phyloP scores from a whole-genome alignment of 2,888 invertebrate genomes.

The Rotaria sp. region DNA sequence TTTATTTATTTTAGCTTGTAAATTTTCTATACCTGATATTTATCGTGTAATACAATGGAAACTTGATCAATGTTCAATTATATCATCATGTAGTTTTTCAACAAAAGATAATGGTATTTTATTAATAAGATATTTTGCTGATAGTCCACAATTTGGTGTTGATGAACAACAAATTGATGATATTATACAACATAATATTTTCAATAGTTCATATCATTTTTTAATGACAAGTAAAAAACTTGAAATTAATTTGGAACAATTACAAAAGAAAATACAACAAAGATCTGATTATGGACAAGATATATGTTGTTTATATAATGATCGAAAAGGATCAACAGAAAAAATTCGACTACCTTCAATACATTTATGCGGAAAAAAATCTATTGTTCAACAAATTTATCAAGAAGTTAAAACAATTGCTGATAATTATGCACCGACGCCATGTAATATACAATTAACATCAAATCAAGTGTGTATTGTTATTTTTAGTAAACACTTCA shows the following conservation, averaged over 20 bases:
- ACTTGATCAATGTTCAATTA: not conserved
- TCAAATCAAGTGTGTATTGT: not conserved
- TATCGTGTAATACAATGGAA: not conserved
- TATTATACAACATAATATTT: not conserved
- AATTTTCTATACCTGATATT: not conserved
- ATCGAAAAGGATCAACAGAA: not conserved
- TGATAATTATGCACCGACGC: not conserved
- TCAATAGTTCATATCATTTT: not conserved
- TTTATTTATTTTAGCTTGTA: not conserved
- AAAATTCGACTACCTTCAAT: not conserved
- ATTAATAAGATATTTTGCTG: not conserved
- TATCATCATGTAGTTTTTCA: not conserved
- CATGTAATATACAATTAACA: not conserved
- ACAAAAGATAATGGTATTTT: not conserved
- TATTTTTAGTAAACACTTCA: too few species aligned
- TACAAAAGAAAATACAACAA: not conserved
- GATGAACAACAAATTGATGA: not conserved
- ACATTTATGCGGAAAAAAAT: not conserved
- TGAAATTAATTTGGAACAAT: not conserved
- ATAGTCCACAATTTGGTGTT: not conserved
- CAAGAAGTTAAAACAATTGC: not conserved
- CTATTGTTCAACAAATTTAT: not conserved
- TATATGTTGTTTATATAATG: not conserved
- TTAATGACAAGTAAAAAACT: not conserved
- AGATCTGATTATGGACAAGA: not conserved